These are phyloP conservation scores for Struthidea cinerea DNA, from an alignment of 2,113 vertebrate species.

Conservation along the genomic window DNA sequence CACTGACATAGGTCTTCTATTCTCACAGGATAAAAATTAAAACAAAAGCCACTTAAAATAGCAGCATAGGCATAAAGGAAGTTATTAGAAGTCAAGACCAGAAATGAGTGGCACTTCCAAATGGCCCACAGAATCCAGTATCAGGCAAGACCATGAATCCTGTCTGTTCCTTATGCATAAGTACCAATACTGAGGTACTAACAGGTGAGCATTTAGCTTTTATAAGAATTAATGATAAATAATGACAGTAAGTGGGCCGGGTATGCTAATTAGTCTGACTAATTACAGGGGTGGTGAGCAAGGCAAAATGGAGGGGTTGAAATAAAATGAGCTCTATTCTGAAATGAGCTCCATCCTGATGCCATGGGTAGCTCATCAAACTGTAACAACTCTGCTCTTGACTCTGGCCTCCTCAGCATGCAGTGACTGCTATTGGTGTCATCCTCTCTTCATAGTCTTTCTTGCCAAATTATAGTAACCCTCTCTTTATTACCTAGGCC, in stretches of 20 bases:
- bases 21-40: not conserved
- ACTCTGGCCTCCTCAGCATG: not conserved
- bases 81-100: not conserved
- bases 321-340: not conserved
- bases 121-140: not conserved
- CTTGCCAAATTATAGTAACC: not conserved
- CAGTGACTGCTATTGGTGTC: not conserved
- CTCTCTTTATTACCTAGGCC: not conserved
- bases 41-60: not conserved
- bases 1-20: not conserved
- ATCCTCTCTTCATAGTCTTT: not conserved
- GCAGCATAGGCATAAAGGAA: not conserved
- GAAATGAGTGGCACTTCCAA: not conserved
- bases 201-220: not conserved
- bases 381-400: not conserved
- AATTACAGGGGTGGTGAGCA: not conserved
- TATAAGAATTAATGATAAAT: not conserved
- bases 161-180: not conserved
- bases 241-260: not conserved
- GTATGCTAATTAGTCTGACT: not conserved
- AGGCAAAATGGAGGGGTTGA: not conserved
- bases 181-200: not conserved
- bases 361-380: not conserved
- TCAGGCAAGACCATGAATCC: not conserved
- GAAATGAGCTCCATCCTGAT: not conserved